These are phyloP conservation scores for Arrhamphus sclerolepis DNA, from an alignment of 2,797 vertebrate species.

Conservation along the genomic window DNA sequence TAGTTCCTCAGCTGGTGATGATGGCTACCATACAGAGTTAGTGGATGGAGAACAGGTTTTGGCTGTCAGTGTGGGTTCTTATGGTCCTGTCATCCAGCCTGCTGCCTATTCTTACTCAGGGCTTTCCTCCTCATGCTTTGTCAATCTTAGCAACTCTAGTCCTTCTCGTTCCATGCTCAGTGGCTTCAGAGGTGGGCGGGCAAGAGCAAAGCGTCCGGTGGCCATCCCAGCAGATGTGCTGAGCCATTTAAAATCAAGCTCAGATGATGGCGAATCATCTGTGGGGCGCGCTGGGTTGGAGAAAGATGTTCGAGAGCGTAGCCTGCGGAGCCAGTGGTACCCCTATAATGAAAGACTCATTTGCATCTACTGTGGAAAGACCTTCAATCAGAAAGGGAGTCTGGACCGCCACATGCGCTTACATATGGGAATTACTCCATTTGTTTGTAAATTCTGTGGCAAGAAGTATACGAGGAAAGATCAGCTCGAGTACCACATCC, in stretches of 20 bases:
- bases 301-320: constrained; percentile 89
- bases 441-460: constrained; percentile 98
- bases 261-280: constrained; percentile 82
- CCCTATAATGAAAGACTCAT: constrained; percentile 95
- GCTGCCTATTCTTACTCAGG: constrained; percentile 90
- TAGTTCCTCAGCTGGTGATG: constrained; percentile 96
- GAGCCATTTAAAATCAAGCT: constrained; percentile 67
- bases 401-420: constrained; percentile 98
- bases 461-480: constrained; percentile 99
- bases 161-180: constrained; percentile 94
- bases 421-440: constrained; percentile 99
- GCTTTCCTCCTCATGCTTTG: constrained; percentile 85
- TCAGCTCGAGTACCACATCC: constrained; percentile 98
- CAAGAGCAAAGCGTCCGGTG: constrained; percentile 86
- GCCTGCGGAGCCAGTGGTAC: constrained; percentile 92
- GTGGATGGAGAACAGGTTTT: constrained; percentile 97
- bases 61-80: constrained; percentile 94
- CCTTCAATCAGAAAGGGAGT: constrained; percentile 99
- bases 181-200: constrained; percentile 90
- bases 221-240: constrained; percentile 70
- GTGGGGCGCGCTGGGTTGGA: constrained; percentile 82
- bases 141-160: constrained; percentile 90
- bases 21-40: constrained; percentile 97
- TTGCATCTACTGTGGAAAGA: constrained; percentile 98
- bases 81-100: constrained; percentile 91